Percentiles rank a stretch among this genome's conserved stretches.
Conservation (phyloP, 1,140 invertebrate genomes). For the Adoxophyes honmai region DNA sequence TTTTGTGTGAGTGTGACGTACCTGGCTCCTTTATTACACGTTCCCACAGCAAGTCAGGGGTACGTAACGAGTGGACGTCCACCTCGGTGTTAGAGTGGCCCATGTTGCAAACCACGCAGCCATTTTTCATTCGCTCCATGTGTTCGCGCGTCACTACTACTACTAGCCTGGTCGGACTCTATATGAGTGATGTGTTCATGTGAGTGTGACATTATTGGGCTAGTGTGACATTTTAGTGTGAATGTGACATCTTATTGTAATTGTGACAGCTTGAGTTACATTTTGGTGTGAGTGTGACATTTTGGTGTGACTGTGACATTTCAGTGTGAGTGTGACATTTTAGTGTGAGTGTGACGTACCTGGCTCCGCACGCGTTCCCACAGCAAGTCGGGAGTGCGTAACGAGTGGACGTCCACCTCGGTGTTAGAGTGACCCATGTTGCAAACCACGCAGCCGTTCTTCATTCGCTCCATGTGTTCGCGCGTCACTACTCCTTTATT, state of each 20-base stretch:
- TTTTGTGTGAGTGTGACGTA: no score
- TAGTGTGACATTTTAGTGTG: no score
- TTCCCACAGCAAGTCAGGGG: slow-evolving; percentile 97
- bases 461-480: slow-evolving; percentile 98
- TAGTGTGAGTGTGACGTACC: slow-evolving; percentile 34
- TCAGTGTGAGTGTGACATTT: no score
- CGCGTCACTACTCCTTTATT: slow-evolving; percentile 98
- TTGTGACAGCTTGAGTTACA: no score
- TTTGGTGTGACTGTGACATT: background rate
- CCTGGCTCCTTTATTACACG: slow-evolving; percentile 96
- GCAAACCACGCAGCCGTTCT: slow-evolving; percentile 97
- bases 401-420: slow-evolving; percentile 97
- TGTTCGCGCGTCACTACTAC: slow-evolving; percentile 96
- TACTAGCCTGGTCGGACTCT: no score
- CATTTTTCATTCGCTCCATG: slow-evolving; percentile 98
- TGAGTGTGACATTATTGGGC: no score
- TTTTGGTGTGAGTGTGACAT: no score
- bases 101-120: slow-evolving; percentile 98
- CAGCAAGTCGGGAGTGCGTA: slow-evolving; percentile 94
- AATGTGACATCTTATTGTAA: no score
- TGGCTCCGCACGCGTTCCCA: slow-evolving; percentile 99
- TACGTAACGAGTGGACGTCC: slow-evolving; percentile 95
- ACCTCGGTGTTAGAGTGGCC: slow-evolving; percentile 99
- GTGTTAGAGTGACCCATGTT: slow-evolving; percentile 99
- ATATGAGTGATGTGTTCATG: no score